phyloP scores from a whole-genome alignment of 2,888 invertebrate species.

The Schizaphis graminum region DNA sequence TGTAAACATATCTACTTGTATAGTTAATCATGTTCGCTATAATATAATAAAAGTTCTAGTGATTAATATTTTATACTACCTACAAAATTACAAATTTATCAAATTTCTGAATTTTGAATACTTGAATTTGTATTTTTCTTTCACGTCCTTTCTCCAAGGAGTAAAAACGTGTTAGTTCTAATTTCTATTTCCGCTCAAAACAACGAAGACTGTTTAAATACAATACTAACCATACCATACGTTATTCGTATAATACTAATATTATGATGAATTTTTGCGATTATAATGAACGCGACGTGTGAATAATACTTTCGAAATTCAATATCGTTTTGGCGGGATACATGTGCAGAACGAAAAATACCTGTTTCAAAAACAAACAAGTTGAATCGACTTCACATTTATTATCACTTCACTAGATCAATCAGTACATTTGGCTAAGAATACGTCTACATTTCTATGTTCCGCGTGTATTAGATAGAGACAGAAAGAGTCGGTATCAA shows the following conservation, averaged over 20 bases:
- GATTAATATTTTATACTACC: too few species aligned
- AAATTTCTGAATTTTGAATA: not conserved
- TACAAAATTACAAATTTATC: not conserved
- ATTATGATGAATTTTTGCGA: not conserved
- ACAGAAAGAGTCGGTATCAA: too few species aligned
- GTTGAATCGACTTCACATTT: not conserved
- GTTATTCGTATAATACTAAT: not conserved
- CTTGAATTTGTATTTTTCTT: not conserved
- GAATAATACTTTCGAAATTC: conserved; percentile 11
- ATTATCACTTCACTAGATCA: too few species aligned
- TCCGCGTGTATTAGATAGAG: too few species aligned
- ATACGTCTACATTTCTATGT: too few species aligned
- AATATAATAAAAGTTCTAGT: not conserved
- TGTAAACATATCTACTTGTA: too few species aligned
- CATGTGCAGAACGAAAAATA: not conserved
- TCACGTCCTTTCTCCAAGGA: not conserved
- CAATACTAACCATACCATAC: too few species aligned
- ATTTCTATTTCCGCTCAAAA: too few species aligned
- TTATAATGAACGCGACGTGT: not conserved
- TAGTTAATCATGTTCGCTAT: not conserved
- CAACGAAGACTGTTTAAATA: not conserved
- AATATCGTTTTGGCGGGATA: not conserved
- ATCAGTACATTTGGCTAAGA: too few species aligned
- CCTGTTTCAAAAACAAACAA: not conserved
- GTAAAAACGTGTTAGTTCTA: too few species aligned